These are phyloP conservation scores for Gymnobelideus leadbeateri DNA, from an alignment of 2,113 vertebrate genomes.

Conservation along the genomic window DNA sequence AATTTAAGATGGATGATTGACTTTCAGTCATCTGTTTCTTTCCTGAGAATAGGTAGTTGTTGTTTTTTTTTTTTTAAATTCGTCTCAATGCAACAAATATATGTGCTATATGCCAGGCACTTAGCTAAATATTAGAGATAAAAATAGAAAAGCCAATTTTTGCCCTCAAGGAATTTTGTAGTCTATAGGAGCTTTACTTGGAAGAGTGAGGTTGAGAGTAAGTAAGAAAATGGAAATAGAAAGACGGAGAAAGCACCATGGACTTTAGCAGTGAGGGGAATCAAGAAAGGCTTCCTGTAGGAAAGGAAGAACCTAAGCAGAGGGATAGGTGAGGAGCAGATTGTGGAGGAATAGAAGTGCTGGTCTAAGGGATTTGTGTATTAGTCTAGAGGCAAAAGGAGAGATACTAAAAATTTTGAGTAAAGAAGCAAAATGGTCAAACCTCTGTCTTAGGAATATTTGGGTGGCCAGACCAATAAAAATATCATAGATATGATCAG, in stretches of 20 bases:
- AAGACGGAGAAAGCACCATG: neutral
- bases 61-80: neutral
- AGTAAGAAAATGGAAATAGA: neutral
- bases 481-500: conserved; percentile 49
- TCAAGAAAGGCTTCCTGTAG: neutral
- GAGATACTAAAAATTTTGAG: neutral
- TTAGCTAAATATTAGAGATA: neutral
- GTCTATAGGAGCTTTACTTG: neutral
- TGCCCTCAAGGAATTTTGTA: neutral
- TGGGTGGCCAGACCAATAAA: conserved; percentile 12
- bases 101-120: neutral
- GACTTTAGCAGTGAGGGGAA: neutral
- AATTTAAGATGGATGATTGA: neutral
- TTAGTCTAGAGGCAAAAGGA: neutral
- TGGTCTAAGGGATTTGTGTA: neutral
- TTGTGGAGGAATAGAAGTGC: neutral
- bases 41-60: neutral
- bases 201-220: neutral
- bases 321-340: neutral
- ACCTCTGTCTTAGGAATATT: neutral
- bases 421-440: neutral
- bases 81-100: neutral
- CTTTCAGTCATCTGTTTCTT: conserved; percentile 38
- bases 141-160: neutral
- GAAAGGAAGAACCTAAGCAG: neutral